Evolutionary conservation across 1,140 invertebrate genomes (phyloP).

Genomic region (Schlechtendalia chinensis): DNA sequence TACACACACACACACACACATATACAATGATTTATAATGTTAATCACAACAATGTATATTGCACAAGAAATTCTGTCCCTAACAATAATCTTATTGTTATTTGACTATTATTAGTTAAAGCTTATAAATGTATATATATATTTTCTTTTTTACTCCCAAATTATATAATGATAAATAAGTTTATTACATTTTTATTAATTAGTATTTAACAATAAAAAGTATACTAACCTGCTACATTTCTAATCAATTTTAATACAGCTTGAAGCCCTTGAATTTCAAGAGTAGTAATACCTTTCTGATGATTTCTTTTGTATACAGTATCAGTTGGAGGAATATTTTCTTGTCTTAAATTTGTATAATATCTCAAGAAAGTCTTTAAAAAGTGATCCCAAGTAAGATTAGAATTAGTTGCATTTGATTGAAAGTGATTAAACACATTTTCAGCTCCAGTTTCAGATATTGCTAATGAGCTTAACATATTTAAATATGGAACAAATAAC

Average conservation of each 20-base stretch:
- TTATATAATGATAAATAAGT: neutral
- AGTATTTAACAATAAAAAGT: neutral
- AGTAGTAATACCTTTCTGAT: slow-evolving; percentile 70
- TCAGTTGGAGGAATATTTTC: slow-evolving; percentile 66
- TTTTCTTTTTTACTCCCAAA: too few species aligned
- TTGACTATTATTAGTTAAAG: too few species aligned
- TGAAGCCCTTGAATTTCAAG: slow-evolving; percentile 85
- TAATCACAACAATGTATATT: too few species aligned
- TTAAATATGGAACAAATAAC: slow-evolving; percentile 82
- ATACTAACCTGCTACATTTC: slow-evolving; percentile 66
- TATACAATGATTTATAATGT: too few species aligned
- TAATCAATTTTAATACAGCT: slow-evolving; percentile 75
- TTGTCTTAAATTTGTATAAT: slow-evolving; percentile 64
- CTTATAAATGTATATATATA: too few species aligned
- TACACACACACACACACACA: too few species aligned
- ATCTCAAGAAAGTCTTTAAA: slow-evolving; percentile 70
- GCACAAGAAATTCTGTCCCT: too few species aligned
- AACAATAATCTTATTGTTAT: too few species aligned
- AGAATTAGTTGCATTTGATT: slow-evolving; percentile 60
- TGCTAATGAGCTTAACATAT: slow-evolving; percentile 80
- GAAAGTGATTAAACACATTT: slow-evolving; percentile 83
- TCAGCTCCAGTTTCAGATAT: slow-evolving; percentile 70
- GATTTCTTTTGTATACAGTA: slow-evolving; percentile 65
- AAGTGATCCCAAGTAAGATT: slow-evolving; percentile 77
- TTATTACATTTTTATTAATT: too few species aligned